Conservation (phyloP, 2,797 vertebrate genomes). For the Ctenosaura bakeri region DNA sequence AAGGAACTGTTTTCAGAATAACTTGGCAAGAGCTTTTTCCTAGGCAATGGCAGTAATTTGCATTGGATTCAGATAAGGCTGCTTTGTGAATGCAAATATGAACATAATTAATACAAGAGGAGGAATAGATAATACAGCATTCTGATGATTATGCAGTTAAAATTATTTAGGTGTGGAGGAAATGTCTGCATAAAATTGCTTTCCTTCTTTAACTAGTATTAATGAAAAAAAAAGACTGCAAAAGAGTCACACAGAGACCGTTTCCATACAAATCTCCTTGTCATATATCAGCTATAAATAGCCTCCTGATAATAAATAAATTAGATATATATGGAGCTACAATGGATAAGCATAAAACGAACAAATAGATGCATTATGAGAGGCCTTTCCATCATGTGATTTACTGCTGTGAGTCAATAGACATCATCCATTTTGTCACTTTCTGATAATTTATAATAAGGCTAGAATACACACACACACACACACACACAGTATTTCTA, state of each 20-base stretch:
- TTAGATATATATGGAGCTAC: conserved; percentile 71
- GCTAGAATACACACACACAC: conserved; percentile 35
- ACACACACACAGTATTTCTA: conserved; percentile 53
- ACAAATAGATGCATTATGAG: conserved; percentile 58
- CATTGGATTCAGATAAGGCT: conserved; percentile 73
- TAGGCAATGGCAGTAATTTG: conserved; percentile 69
- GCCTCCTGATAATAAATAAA: conserved; percentile 60
- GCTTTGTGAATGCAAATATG: conserved; percentile 75
- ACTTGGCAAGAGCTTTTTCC: conserved; percentile 59
- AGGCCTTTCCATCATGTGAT: conserved; percentile 64
- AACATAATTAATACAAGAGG: conserved; percentile 75
- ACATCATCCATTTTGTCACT: conserved; percentile 51
- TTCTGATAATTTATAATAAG: conserved; percentile 63
- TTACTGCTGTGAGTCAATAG: conserved; percentile 60
- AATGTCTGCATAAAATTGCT: conserved; percentile 56
- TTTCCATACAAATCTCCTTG: conserved; percentile 64
- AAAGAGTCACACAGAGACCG: conserved; percentile 66
- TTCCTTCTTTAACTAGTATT: conserved; percentile 65
- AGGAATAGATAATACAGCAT: conserved; percentile 50
- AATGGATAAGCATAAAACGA: conserved; percentile 60
- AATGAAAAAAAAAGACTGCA: conserved; percentile 64
- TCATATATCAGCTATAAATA: conserved; percentile 68
- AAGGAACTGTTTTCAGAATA: conserved; percentile 69
- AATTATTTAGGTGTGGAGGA: conserved; percentile 68
- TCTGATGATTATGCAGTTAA: conserved; percentile 65